Percentiles rank a stretch among this genome's conserved stretches.
These are phyloP conservation scores for Alloplasta piceator DNA, from an alignment of 2,888 invertebrate genomes.

Conservation along the genomic window DNA sequence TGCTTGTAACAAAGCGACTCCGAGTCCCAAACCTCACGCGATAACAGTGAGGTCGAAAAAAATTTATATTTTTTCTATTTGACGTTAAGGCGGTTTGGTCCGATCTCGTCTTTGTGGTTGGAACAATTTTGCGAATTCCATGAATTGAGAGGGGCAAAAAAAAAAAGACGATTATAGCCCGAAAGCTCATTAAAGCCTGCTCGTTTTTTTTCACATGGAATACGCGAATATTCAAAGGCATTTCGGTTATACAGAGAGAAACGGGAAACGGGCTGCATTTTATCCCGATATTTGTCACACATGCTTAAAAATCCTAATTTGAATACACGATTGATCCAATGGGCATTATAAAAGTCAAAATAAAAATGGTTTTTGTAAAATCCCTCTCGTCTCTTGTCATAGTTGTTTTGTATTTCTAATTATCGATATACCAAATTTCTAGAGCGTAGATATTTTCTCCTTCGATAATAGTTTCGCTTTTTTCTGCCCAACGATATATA, in stretches of 20 bases:
- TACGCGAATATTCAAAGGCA: conserved; percentile 56
- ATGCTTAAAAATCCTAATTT: conserved; percentile 3
- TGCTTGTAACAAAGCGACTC: conserved; percentile 77
- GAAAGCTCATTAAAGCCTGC: conserved; percentile 8
- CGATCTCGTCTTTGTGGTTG: conserved; percentile 71
- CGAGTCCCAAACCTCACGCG: conserved; percentile 29
- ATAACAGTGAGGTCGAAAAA: conserved; percentile 58
- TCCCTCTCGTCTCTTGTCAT: background rate
- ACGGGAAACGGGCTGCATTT: no score
- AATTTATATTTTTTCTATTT: conserved; percentile 56
- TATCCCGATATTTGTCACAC: conserved; percentile 9
- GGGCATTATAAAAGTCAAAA: conserved; percentile 3
- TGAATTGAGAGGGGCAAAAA: conserved; percentile 36
- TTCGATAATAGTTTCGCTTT: background rate
- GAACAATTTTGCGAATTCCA: conserved; percentile 58
- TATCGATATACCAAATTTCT: conserved; percentile 9
- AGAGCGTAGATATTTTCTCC: conserved; percentile 3
- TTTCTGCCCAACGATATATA: background rate
- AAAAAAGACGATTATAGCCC: conserved; percentile 23
- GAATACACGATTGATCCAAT: conserved; percentile 6
- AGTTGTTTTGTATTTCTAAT: background rate
- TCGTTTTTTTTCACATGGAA: conserved; percentile 44
- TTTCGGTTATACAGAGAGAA: conserved; percentile 36
- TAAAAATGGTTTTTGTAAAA: background rate
- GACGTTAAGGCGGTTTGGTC: conserved; percentile 80